Conservation (phyloP, 30 jellyfish, hydroid and myxozoan genomes). For the Aurelia sp. region DNA sequence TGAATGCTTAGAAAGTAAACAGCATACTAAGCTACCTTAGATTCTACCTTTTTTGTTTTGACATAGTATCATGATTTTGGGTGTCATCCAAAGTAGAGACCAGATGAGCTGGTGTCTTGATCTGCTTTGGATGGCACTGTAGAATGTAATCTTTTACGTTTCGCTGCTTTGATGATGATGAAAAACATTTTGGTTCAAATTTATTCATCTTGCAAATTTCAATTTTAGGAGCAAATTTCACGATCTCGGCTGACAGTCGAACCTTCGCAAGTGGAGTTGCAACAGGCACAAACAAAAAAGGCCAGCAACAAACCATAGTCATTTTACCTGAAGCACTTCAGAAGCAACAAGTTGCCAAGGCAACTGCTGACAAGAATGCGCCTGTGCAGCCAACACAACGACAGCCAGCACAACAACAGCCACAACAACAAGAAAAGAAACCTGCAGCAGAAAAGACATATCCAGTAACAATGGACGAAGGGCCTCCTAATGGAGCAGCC, state of each 20-base stretch:
- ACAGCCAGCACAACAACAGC: constrained; percentile 9
- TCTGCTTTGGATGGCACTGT: no score
- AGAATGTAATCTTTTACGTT: no score
- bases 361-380: constrained; percentile 5
- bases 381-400: constrained; percentile 2
- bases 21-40: no score
- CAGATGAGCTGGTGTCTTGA: no score
- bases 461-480: constrained; percentile 59
- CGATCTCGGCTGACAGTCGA: constrained; percentile 62
- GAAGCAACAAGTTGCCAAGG: constrained; percentile 29
- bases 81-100: no score
- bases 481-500: constrained; percentile 35
- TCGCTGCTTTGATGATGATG: no score
- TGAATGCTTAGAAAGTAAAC: no score
- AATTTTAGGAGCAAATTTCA: constrained; percentile 56
- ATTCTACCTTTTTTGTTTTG: no score
- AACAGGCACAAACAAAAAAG: constrained; percentile 59
- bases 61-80: no score
- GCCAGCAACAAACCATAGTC: constrained; percentile 68
- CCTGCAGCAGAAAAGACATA: constrained; percentile 47
- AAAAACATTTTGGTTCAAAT: no score
- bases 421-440: constrained; percentile 5
- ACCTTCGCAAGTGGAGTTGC: constrained; percentile 56
- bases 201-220: no score
- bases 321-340: constrained; percentile 48